Conservation (phyloP, 2,797 vertebrate species). For the Capromys pilorides region DNA sequence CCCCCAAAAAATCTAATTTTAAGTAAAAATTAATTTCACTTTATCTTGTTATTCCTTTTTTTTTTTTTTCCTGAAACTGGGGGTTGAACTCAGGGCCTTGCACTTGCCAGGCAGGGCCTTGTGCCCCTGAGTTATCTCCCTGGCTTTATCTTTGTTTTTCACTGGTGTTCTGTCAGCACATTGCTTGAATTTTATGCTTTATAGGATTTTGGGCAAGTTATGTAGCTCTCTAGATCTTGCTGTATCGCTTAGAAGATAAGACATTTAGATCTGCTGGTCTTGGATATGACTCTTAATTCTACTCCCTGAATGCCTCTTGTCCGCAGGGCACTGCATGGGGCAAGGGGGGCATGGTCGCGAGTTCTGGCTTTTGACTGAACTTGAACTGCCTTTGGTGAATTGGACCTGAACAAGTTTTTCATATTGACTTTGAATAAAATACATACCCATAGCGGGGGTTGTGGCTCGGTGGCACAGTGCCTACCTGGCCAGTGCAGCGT, state of each 20-base stretch:
- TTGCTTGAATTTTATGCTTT: conserved; percentile 15
- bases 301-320: background rate
- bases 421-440: conserved; percentile 27
- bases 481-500: no score
- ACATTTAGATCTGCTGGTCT: background rate
- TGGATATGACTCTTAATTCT: background rate
- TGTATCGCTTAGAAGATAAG: background rate
- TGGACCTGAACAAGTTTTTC: background rate
- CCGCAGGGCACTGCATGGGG: background rate
- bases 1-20: background rate
- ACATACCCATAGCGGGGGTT: background rate
- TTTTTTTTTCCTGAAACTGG: no score
- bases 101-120: no score
- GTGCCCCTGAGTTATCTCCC: no score
- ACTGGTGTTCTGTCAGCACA: background rate
- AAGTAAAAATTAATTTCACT: conserved; percentile 47
- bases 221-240: background rate
- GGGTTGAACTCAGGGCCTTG: no score
- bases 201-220: background rate
- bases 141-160: conserved; percentile 1
- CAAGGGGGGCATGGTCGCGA: background rate
- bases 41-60: no score
- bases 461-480: no score
- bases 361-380: background rate
- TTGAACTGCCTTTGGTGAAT: conserved; percentile 18